Evolutionary conservation across 2,888 invertebrate genomes (phyloP).

Genomic region (Gymnosoma rotundatum): DNA sequence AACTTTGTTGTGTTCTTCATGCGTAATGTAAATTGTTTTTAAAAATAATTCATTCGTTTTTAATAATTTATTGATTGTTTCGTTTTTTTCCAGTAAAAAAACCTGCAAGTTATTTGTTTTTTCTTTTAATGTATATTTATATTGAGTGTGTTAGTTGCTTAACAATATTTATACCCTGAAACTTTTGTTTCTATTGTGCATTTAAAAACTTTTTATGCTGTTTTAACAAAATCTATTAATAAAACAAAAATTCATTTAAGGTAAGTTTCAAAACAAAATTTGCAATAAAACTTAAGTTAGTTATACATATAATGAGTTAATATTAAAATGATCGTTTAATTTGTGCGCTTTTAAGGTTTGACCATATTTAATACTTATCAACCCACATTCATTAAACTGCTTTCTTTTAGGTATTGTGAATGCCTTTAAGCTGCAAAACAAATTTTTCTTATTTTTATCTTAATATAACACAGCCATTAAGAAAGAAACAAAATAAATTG

Average conservation of each 20-base stretch:
- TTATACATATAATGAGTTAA: too few relatives aligned
- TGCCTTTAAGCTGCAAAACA: slow-evolving; percentile 1
- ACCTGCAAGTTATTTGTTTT: slow-evolving; percentile 36
- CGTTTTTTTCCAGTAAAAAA: slow-evolving; percentile 32
- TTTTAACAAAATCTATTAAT: slow-evolving; percentile 14
- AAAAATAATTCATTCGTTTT: neutral
- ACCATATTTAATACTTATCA: too few relatives aligned
- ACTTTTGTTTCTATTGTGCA: slow-evolving; percentile 13
- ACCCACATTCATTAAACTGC: neutral
- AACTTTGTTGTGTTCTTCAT: neutral
- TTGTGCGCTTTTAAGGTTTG: too few relatives aligned
- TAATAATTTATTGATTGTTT: slow-evolving; percentile 39
- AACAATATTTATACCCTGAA: neutral
- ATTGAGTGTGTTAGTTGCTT: slow-evolving; percentile 4
- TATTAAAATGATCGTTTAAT: too few relatives aligned
- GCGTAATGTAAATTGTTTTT: neutral
- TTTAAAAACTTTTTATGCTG: neutral
- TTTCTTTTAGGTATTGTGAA: slow-evolving; percentile 21
- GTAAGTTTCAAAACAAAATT: slow-evolving; percentile 56
- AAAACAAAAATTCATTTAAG: slow-evolving; percentile 55
- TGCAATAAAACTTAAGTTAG: neutral
- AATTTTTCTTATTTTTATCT: slow-evolving; percentile 5
- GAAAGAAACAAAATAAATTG: neutral
- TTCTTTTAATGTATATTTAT: neutral
- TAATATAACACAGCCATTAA: slow-evolving; percentile 11